phyloP scores from a whole-genome alignment of 1,140 invertebrate species.

The Oncopeltus fasciatus region DNA sequence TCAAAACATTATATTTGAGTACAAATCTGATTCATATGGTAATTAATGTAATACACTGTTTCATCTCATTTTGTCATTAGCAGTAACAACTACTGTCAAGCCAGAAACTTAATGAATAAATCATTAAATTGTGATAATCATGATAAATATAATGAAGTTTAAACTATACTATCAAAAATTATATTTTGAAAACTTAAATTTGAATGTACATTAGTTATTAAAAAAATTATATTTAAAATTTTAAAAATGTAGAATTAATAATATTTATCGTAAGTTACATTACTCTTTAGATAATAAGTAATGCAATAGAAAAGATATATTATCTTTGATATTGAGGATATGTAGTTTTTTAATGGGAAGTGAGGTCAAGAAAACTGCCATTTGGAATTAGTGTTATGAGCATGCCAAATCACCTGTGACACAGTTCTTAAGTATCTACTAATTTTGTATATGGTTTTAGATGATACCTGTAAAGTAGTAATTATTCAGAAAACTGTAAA shows the following conservation, averaged over 20 bases:
- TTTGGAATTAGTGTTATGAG: neutral
- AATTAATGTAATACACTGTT: neutral
- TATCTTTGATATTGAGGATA: neutral
- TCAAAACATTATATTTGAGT: neutral
- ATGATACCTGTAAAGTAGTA: no score
- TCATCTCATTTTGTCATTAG: neutral
- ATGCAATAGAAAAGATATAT: neutral
- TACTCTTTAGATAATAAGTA: neutral
- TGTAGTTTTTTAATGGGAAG: neutral
- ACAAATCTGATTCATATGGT: neutral
- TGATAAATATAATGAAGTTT: constrained; percentile 6
- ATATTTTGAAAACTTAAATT: constrained; percentile 4
- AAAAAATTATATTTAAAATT: neutral
- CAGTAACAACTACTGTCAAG: neutral
- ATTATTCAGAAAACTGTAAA: no score
- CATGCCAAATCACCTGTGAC: neutral
- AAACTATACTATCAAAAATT: constrained; percentile 4
- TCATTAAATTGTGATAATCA: constrained; percentile 16
- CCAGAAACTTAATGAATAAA: neutral
- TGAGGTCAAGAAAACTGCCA: neutral
- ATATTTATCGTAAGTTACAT: neutral
- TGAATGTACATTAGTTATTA: neutral
- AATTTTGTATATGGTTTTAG: no score
- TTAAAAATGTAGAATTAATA: neutral
- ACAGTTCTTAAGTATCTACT: no score